Evolutionary conservation across 2,797 vertebrate species (phyloP).

Genomic region (Poeciliopsis gracilis): DNA sequence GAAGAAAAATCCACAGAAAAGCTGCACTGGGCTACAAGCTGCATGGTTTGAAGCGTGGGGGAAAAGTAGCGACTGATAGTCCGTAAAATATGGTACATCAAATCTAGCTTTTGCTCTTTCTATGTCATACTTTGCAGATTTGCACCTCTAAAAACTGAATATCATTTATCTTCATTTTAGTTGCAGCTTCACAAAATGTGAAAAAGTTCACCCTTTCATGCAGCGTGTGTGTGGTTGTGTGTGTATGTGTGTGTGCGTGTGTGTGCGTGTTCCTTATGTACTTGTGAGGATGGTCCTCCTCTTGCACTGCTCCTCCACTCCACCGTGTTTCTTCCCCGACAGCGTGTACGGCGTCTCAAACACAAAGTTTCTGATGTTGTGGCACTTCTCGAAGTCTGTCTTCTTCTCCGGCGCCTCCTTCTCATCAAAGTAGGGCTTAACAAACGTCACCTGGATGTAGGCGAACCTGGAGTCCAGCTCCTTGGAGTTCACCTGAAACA

Average conservation of each 20-base stretch:
- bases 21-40: no score
- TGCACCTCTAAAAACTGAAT: neutral
- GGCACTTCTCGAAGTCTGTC: slow-evolving; percentile 93
- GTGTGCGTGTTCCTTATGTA: slow-evolving; percentile 56
- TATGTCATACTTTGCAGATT: neutral
- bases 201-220: neutral
- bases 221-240: neutral
- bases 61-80: no score
- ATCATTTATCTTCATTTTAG: neutral
- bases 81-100: no score
- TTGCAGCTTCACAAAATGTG: neutral
- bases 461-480: slow-evolving; percentile 93
- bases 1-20: no score
- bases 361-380: slow-evolving; percentile 93
- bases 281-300: slow-evolving; percentile 90
- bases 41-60: no score
- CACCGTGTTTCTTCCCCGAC: slow-evolving; percentile 94
- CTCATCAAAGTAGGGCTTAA: slow-evolving; percentile 94
- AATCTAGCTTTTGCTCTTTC: no score
- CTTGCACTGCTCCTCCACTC: slow-evolving; percentile 96
- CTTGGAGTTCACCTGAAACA: slow-evolving; percentile 86
- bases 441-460: slow-evolving; percentile 94
- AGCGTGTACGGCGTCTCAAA: slow-evolving; percentile 97
- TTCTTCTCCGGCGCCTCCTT: slow-evolving; percentile 92
- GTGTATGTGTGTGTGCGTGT: neutral